phyloP scores from a whole-genome alignment of 2,797 vertebrate species.

The Chloroceryle inda region DNA sequence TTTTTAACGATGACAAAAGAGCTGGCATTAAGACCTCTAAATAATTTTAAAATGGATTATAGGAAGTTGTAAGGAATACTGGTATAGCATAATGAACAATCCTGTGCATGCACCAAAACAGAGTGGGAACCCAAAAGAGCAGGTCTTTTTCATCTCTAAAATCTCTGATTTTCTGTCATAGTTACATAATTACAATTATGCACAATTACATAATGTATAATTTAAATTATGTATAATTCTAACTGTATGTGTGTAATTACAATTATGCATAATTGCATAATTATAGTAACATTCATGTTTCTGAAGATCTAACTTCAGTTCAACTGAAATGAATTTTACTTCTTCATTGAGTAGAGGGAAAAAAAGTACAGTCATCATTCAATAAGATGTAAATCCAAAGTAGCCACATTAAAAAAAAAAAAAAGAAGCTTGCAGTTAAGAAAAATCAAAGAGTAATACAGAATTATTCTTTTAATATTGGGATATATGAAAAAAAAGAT shows the following conservation, averaged over 20 bases:
- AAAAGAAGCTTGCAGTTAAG: neutral
- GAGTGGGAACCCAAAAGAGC: neutral
- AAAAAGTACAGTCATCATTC: neutral
- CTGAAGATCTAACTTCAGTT: constrained; percentile 36
- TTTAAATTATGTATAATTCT: constrained; percentile 76
- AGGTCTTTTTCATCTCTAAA: constrained; percentile 46
- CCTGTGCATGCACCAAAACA: neutral
- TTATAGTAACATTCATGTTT: constrained; percentile 72
- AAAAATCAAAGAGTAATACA: neutral
- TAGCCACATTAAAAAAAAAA: neutral
- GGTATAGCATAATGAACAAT: neutral
- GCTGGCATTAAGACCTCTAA: neutral
- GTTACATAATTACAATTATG: constrained; percentile 70
- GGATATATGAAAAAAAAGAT: neutral
- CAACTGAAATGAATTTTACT: constrained; percentile 19
- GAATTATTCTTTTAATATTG: neutral
- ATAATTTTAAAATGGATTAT: neutral
- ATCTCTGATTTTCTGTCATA: constrained; percentile 61
- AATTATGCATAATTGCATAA: constrained; percentile 74
- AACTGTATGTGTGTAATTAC: constrained; percentile 70
- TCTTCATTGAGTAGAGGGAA: neutral
- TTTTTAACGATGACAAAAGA: neutral
- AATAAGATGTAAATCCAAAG: neutral
- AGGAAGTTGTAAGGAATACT: neutral
- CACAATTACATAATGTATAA: constrained; percentile 71